phyloP scores from a whole-genome alignment of 2,888 invertebrate genomes.

The Aporophyla nigra region DNA sequence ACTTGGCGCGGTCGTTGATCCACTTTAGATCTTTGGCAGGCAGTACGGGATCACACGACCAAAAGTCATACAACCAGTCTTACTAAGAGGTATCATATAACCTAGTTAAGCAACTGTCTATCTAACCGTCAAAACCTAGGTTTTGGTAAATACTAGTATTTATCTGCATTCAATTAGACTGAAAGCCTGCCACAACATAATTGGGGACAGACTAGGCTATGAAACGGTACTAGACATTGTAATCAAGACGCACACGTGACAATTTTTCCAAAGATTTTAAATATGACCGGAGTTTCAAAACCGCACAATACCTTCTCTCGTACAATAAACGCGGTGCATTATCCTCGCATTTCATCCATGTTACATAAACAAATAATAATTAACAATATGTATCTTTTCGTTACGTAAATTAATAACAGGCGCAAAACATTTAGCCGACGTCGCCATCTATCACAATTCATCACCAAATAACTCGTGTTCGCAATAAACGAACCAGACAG shows the following conservation, averaged over 20 bases:
- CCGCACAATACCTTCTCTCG: not conserved
- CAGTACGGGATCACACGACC: too few species aligned
- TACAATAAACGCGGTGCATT: conserved; percentile 5
- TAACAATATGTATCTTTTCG: conserved; percentile 60
- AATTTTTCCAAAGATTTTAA: conserved; percentile 11
- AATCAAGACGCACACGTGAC: not conserved
- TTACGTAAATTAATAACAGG: conserved; percentile 58
- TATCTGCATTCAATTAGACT: too few species aligned
- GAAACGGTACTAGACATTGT: not conserved
- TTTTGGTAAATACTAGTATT: too few species aligned
- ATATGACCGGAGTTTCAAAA: not conserved
- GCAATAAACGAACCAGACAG: conserved; percentile 50
- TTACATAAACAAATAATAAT: conserved; percentile 42
- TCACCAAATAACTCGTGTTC: conserved; percentile 61
- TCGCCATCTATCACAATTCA: conserved; percentile 65
- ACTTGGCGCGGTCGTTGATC: too few species aligned
- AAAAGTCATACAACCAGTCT: too few species aligned
- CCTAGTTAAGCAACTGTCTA: too few species aligned
- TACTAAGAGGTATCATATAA: too few species aligned
- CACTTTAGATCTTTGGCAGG: too few species aligned
- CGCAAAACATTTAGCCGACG: conserved; percentile 49
- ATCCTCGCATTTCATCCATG: conserved; percentile 21
- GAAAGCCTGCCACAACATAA: too few species aligned
- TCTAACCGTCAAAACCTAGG: too few species aligned
- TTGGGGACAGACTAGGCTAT: too few species aligned